phyloP scores from a whole-genome alignment of 1,140 invertebrate genomes.

The Dinothrombium tinctorium region DNA sequence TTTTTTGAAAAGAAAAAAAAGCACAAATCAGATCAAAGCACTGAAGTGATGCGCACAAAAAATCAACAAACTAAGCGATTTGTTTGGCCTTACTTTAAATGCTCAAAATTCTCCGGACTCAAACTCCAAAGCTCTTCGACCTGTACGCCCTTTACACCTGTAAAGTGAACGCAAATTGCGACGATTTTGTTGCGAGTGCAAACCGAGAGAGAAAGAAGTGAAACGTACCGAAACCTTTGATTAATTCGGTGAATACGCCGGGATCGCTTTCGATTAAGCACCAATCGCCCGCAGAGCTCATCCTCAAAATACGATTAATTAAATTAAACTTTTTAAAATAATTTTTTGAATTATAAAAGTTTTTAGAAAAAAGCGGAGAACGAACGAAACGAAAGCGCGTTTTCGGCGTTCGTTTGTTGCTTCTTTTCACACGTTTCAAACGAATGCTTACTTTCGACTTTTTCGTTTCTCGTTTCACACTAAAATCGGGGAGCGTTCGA shows the following conservation, averaged over 20 bases:
- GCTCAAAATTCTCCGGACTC: slow-evolving; percentile 62
- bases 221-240: slow-evolving; percentile 76
- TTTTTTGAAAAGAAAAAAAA: slow-evolving; percentile 20
- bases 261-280: slow-evolving; percentile 98
- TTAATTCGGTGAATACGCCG: slow-evolving; percentile 91
- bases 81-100: slow-evolving; percentile 50
- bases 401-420: too few relatives aligned
- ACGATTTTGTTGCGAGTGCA: background rate
- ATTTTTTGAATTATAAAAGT: too few relatives aligned
- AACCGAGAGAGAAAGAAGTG: background rate
- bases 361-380: too few relatives aligned
- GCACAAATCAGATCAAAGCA: slow-evolving; percentile 9
- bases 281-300: slow-evolving; percentile 57
- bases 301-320: background rate
- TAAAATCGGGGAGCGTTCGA: too few relatives aligned
- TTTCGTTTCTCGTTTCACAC: too few relatives aligned
- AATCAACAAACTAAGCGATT: slow-evolving; percentile 10
- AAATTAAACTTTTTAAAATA: too few relatives aligned
- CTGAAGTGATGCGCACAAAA: slow-evolving; percentile 13
- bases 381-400: too few relatives aligned
- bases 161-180: slow-evolving; percentile 17
- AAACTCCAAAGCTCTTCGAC: slow-evolving; percentile 96
- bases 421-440: too few relatives aligned
- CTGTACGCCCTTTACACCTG: slow-evolving; percentile 67
- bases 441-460: too few relatives aligned